Evolutionary conservation across 1,140 invertebrate species (phyloP).

Genomic region (Caenorhabditis remanei): DNA sequence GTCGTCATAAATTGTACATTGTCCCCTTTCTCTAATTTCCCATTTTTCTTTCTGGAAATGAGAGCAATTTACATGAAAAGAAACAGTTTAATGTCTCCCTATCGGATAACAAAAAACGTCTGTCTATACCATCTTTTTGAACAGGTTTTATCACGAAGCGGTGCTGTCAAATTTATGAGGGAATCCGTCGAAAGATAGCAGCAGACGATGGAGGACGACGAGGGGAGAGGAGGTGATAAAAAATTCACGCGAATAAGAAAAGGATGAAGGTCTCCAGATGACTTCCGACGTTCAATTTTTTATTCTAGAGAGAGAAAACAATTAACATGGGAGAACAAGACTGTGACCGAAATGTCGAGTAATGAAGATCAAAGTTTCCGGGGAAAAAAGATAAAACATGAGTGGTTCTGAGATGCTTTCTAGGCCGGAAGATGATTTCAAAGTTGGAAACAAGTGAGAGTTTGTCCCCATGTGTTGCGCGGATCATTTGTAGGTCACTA

Average conservation of each 20-base stretch:
- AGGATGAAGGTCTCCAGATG: constrained; percentile 2
- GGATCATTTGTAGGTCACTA: no score
- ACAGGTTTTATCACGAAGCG: constrained; percentile 45
- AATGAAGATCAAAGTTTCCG: no score
- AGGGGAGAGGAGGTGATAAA: constrained; percentile 20
- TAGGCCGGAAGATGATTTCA: no score
- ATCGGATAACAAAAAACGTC: constrained; percentile 6
- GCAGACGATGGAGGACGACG: not conserved
- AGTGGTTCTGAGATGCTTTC: no score
- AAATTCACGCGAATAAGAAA: not conserved
- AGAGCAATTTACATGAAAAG: constrained; percentile 45
- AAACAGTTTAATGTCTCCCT: constrained; percentile 31
- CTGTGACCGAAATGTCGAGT: no score
- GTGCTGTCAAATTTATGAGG: constrained; percentile 44
- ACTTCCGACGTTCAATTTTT: constrained; percentile 30
- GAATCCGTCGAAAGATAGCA: constrained; percentile 53
- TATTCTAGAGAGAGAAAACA: not conserved
- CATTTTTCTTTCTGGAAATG: constrained; percentile 8
- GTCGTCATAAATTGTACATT: constrained; percentile 9
- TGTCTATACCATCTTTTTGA: constrained; percentile 52
- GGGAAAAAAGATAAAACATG: no score
- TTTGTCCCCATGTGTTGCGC: no score
- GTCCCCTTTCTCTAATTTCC: not conserved
- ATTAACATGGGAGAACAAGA: not conserved
- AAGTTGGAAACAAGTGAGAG: no score